These are phyloP conservation scores for Creontiades dilutus DNA, from an alignment of 2,888 invertebrate species.

Conservation along the genomic window DNA sequence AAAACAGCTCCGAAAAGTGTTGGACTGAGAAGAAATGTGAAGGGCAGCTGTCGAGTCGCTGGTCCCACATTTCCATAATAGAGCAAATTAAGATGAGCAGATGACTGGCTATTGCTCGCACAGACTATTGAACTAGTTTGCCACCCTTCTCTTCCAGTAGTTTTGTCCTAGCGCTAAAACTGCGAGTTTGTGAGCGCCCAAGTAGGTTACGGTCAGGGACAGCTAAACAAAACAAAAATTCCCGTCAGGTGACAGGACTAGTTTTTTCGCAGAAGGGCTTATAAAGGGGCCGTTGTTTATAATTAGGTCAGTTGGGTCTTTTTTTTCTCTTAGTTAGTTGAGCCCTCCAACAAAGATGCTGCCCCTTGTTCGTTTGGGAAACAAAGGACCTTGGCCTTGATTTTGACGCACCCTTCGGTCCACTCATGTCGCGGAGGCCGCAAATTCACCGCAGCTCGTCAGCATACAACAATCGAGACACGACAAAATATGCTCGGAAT, in stretches of 20 bases:
- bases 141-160: neutral
- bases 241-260: conserved; percentile 3
- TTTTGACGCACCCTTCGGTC: conserved; percentile 14
- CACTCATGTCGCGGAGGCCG: neutral
- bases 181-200: neutral
- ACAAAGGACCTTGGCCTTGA: conserved; percentile 26
- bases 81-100: conserved; percentile 27
- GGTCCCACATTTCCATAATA: neutral
- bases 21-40: too few relatives aligned
- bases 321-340: neutral
- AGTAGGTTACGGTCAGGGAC: conserved; percentile 22
- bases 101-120: neutral
- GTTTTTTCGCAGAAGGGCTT: neutral
- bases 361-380: neutral
- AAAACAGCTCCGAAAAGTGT: too few relatives aligned
- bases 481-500: neutral
- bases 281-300: conserved; percentile 11
- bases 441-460: neutral
- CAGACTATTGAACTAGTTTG: neutral
- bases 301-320: conserved; percentile 27
- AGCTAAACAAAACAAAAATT: neutral
- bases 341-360: neutral
- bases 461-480: neutral
- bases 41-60: neutral
- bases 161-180: neutral